phyloP scores from a whole-genome alignment of 2,113 vertebrate genomes.

The Cyprinodon variegatus region DNA sequence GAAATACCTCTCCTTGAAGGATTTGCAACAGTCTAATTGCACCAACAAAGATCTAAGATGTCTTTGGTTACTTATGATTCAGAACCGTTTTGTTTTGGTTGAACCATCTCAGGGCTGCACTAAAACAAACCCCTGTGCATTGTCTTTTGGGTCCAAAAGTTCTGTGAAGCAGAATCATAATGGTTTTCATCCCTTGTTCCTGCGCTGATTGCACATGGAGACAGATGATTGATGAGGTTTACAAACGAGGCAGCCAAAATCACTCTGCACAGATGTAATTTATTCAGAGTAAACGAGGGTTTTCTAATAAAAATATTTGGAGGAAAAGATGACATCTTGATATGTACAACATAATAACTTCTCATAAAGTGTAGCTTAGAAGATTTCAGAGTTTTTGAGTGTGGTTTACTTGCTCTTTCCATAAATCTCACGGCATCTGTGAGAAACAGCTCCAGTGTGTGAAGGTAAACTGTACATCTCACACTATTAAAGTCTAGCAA shows the following conservation, averaged over 20 bases:
- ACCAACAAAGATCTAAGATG: constrained; percentile 20
- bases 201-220: constrained; percentile 25
- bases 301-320: constrained; percentile 22
- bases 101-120: constrained; percentile 16
- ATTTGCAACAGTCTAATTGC: constrained; percentile 22
- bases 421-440: constrained; percentile 4
- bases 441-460: constrained; percentile 9
- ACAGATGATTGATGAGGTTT: constrained; percentile 1
- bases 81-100: constrained; percentile 70
- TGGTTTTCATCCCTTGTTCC: constrained; percentile 17
- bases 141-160: constrained; percentile 35
- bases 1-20: constrained; percentile 1
- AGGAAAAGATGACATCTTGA: constrained; percentile 1
- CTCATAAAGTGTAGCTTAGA: constrained; percentile 7
- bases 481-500: constrained; percentile 6
- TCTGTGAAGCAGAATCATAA: constrained; percentile 17
- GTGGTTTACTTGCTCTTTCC: neutral
- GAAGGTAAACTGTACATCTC: constrained; percentile 16
- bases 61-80: constrained; percentile 68
- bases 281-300: constrained; percentile 15
- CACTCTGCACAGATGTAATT: constrained; percentile 9
- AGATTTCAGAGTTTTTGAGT: constrained; percentile 4
- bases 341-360: neutral
- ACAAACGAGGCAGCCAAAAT: constrained; percentile 17
- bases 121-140: constrained; percentile 57